Percentiles rank a stretch among this genome's conserved stretches.
Conservation (phyloP, 2,113 vertebrate genomes). For the Hystrix brachyura region DNA sequence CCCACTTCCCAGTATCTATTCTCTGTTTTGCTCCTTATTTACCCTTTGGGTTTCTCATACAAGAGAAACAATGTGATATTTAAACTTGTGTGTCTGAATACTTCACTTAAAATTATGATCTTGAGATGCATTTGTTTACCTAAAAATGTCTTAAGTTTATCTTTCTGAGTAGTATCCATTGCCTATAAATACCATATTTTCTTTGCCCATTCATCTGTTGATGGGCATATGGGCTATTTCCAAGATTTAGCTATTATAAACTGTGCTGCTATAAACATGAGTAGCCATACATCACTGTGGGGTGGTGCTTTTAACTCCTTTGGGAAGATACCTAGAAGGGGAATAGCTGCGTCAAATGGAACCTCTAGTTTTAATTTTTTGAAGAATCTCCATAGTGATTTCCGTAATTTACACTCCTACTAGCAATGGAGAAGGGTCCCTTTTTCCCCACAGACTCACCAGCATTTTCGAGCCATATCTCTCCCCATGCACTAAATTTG, state of each 20-base stretch:
- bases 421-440: background rate
- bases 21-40: background rate
- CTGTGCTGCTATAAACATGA: background rate
- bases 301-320: background rate
- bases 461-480: background rate
- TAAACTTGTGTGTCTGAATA: background rate
- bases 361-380: background rate
- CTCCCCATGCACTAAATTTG: background rate
- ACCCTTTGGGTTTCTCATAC: background rate
- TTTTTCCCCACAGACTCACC: background rate
- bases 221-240: background rate
- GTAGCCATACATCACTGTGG: background rate
- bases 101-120: background rate
- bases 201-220: background rate
- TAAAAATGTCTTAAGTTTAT: background rate
- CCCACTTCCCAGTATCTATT: background rate
- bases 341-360: background rate
- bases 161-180: background rate
- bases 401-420: background rate
- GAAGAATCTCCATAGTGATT: background rate
- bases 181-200: background rate
- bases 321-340: background rate
- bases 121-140: background rate
- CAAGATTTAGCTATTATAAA: background rate
- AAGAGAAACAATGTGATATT: background rate